Evolutionary conservation across 2,888 invertebrate genomes (phyloP).

Genomic region (Salpingus planirostris): DNA sequence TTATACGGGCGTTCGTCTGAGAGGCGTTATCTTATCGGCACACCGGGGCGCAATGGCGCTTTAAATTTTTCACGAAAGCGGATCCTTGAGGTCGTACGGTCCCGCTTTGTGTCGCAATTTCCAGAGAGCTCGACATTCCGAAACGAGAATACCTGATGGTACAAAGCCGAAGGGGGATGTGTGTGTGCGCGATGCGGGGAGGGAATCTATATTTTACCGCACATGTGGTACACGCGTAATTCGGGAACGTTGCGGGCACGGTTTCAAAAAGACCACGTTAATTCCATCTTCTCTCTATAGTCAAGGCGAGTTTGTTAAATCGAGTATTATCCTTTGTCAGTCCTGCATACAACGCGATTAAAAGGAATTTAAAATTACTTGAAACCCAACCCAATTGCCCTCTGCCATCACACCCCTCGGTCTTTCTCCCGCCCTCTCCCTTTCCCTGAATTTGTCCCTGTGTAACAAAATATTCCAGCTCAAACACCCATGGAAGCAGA

Average conservation of each 20-base stretch:
- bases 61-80: slow-evolving; percentile 10
- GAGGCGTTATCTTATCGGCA: too few relatives aligned
- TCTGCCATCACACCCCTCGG: too few relatives aligned
- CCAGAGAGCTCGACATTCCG: slow-evolving; percentile 13
- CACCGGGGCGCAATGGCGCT: too few relatives aligned
- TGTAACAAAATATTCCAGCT: too few relatives aligned
- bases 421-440: too few relatives aligned
- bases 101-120: slow-evolving; percentile 12
- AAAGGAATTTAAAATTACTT: slow-evolving; percentile 11
- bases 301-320: slow-evolving; percentile 10
- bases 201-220: slow-evolving; percentile 14
- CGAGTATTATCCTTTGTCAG: slow-evolving; percentile 11
- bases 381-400: slow-evolving; percentile 10
- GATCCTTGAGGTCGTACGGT: slow-evolving; percentile 7
- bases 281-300: slow-evolving; percentile 8
- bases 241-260: slow-evolving; percentile 6
- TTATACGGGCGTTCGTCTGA: too few relatives aligned
- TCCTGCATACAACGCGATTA: slow-evolving; percentile 8
- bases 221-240: slow-evolving; percentile 11
- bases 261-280: slow-evolving; percentile 13
- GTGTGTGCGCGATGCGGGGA: too few relatives aligned
- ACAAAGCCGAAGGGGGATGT: too few relatives aligned
- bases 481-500: too few relatives aligned
- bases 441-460: too few relatives aligned
- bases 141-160: slow-evolving; percentile 14